Percentiles rank a stretch among this genome's conserved stretches.
These are phyloP conservation scores for Beroe forskalii DNA, from an alignment of 37 sponge, comb jelly and placozoan species.

Conservation along the genomic window DNA sequence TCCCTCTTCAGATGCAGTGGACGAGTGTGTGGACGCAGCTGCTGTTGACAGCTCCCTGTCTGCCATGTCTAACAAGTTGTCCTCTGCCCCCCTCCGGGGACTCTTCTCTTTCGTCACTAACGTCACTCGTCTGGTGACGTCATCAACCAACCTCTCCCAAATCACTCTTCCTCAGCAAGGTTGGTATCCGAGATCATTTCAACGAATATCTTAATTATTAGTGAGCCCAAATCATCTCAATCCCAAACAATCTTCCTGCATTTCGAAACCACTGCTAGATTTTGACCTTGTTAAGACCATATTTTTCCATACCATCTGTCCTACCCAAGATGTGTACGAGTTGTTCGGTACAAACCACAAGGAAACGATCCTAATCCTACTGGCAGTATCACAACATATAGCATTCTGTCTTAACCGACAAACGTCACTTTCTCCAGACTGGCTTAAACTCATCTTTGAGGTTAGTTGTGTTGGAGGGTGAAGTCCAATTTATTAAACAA, in stretches of 20 bases:
- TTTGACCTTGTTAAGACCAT: no score
- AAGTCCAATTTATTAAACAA: no score
- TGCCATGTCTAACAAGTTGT: not conserved
- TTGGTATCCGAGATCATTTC: no score
- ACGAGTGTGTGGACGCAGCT: not conserved
- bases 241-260: no score
- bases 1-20: not conserved
- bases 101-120: not conserved
- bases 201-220: no score
- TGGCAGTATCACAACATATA: not conserved
- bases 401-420: not conserved
- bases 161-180: no score
- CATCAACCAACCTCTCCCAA: no score
- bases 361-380: constrained; percentile 7
- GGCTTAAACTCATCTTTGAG: not conserved
- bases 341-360: constrained; percentile 30
- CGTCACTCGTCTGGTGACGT: not conserved
- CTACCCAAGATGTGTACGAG: no score
- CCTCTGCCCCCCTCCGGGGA: not conserved
- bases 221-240: no score
- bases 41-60: not conserved
- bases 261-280: no score
- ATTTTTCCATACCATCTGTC: no score
- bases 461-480: constrained; percentile 1
- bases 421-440: not conserved